A percentile compares a stretch with the other conserved stretches of the same genome.
phyloP scores from a whole-genome alignment of 1,140 invertebrate species.

The Cotesia chilonis region DNA sequence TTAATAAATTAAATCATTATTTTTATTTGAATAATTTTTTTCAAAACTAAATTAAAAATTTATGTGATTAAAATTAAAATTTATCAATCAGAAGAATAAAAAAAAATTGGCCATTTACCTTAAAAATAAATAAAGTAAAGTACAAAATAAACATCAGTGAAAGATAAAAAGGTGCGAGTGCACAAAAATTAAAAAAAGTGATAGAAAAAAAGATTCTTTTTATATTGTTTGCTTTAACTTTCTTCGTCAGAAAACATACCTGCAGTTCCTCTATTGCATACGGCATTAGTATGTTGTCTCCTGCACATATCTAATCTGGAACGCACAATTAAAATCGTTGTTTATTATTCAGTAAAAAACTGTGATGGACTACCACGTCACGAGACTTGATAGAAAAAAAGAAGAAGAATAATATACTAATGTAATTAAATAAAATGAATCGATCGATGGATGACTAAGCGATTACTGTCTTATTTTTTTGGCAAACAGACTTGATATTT shows the following conservation, averaged over 20 bases:
- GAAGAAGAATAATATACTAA: not conserved
- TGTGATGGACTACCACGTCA: conserved; percentile 47
- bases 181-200: conserved; percentile 11
- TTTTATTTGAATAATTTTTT: too few relatives aligned
- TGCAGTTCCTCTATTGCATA: conserved; percentile 97
- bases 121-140: too few relatives aligned
- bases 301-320: conserved; percentile 99
- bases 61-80: not conserved
- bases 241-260: conserved; percentile 73
- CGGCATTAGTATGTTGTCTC: conserved; percentile 90
- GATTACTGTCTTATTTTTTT: too few relatives aligned
- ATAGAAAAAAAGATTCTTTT: conserved; percentile 28
- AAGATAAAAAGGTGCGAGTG: conserved; percentile 10
- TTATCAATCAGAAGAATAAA: not conserved
- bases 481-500: too few relatives aligned
- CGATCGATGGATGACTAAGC: too few relatives aligned
- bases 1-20: too few relatives aligned
- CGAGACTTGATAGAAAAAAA: conserved; percentile 43
- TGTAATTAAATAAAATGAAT: too few relatives aligned
- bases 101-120: not conserved
- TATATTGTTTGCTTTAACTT: conserved; percentile 18
- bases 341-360: conserved; percentile 54
- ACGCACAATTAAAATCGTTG: conserved; percentile 64
- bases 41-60: too few relatives aligned
- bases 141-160: conserved; percentile 2